A percentile compares a stretch with the other conserved stretches of the same genome.
Conservation (phyloP, 2,113 vertebrate species). For the Hippocampus barbouri region DNA sequence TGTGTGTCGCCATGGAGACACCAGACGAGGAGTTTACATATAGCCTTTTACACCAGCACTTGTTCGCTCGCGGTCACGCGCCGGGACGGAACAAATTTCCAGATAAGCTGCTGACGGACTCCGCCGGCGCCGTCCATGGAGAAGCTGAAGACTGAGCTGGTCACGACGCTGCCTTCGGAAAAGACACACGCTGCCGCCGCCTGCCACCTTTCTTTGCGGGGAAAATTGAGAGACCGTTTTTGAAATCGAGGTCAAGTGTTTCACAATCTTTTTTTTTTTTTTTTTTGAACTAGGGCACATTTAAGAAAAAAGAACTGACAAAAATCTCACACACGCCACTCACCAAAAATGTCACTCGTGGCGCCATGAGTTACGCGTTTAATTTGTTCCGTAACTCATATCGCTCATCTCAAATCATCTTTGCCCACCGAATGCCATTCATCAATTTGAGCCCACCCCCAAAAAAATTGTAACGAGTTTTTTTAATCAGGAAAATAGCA, state of each 20-base stretch:
- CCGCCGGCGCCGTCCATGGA: background rate
- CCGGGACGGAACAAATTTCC: background rate
- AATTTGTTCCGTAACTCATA: no score
- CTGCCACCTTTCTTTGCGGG: background rate
- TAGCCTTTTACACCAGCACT: conserved; percentile 48
- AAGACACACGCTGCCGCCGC: background rate
- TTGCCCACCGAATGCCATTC: no score
- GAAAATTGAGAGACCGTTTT: background rate
- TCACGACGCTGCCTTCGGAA: conserved; percentile 1
- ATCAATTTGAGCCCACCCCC: no score
- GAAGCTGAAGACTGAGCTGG: background rate
- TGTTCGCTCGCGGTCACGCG: background rate
- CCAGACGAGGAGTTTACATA: conserved; percentile 36
- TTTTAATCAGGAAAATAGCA: no score
- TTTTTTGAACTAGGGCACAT: background rate
- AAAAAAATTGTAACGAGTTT: no score
- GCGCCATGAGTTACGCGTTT: no score
- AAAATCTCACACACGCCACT: no score
- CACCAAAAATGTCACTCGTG: no score
- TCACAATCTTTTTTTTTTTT: no score
- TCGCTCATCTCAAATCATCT: no score
- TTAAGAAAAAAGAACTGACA: no score
- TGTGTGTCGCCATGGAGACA: background rate
- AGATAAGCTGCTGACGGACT: background rate
- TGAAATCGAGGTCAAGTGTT: background rate